phyloP scores from a whole-genome alignment of 1,140 invertebrate genomes.

The Scaptomyza hsui region DNA sequence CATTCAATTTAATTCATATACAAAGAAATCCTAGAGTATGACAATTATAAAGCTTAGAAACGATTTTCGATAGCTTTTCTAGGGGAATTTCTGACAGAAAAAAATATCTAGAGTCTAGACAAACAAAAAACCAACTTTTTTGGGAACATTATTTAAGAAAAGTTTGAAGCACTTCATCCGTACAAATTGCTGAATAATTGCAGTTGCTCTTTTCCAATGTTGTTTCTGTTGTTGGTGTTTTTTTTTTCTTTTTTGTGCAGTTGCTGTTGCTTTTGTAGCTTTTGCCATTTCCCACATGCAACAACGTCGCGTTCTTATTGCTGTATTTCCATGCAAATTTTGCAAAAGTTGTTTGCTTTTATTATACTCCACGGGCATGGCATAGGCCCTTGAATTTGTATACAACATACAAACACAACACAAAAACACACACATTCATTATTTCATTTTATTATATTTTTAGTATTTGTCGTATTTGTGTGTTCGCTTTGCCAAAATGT shows the following conservation, averaged over 20 bases:
- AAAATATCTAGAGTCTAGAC: not conserved
- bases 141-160: slow-evolving; percentile 35
- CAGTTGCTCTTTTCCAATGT: slow-evolving; percentile 51
- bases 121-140: slow-evolving; percentile 31
- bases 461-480: slow-evolving; percentile 5
- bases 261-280: slow-evolving; percentile 23
- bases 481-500: not conserved
- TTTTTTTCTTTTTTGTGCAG: not conserved
- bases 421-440: not conserved
- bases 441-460: slow-evolving; percentile 46
- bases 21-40: too few relatives aligned
- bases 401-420: slow-evolving; percentile 21
- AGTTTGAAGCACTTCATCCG: slow-evolving; percentile 46
- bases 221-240: slow-evolving; percentile 10
- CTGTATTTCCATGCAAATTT: slow-evolving; percentile 58
- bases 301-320: slow-evolving; percentile 31
- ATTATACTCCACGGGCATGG: not conserved
- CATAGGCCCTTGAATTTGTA: slow-evolving; percentile 1
- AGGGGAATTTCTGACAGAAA: not conserved
- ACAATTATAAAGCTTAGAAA: not conserved
- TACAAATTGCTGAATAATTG: slow-evolving; percentile 80
- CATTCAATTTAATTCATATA: too few relatives aligned
- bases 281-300: not conserved
- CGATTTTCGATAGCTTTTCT: slow-evolving; percentile 20
- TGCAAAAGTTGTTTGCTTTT: slow-evolving; percentile 19